Base-by-base conservation (phyloP, 2,888 invertebrate species). In the Magallana nippona region DNA sequence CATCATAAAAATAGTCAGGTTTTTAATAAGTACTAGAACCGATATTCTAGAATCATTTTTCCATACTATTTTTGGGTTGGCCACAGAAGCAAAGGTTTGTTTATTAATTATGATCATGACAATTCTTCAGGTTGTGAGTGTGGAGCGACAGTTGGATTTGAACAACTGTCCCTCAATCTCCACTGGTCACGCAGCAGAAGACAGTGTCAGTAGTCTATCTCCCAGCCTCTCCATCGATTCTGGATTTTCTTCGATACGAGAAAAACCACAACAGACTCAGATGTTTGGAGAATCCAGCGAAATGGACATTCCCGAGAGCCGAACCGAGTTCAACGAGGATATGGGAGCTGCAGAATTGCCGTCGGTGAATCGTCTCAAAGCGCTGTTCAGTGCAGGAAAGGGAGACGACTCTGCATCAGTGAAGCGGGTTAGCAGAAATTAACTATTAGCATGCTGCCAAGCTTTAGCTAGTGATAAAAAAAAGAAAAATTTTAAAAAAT, bases 331-430 rank as follows among this genome's bases (percentile, higher is more conserved):
- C 80, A 91, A 92, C 60, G 90, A 90, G 2, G 91, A 91, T 10
- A 88, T 87, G 0, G 89, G 91, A 0, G 71, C 27, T 13, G 89
- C 89, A 0, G 91, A 92, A 78, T 86, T 93, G 58, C 93, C 93
- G 2, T 93, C 93, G n/a, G 93, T 93, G 77, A 91, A 91, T 83
- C 85, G 91, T 55, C 87, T 93, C 19, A 89, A 90, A 62, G 91
- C 92, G 10, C 90, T 91, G 90, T 93, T 93, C 86, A 83, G 83
- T 5, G 84, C 87, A 10, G 60, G 78, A 15, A 82, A 79, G 10
- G 88, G 87, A 10, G 86, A 88, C 22, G 89, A 89, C 44, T 84
- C 84, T 13, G 32, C 82, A 2, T 89, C 89, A 15, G 81, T 91
- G 15, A 89, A 88, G 82, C 85, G 91, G 91, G 91, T 92, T 82